phyloP scores from a whole-genome alignment of 2,113 vertebrate species.

The Sprattus sprattus region DNA sequence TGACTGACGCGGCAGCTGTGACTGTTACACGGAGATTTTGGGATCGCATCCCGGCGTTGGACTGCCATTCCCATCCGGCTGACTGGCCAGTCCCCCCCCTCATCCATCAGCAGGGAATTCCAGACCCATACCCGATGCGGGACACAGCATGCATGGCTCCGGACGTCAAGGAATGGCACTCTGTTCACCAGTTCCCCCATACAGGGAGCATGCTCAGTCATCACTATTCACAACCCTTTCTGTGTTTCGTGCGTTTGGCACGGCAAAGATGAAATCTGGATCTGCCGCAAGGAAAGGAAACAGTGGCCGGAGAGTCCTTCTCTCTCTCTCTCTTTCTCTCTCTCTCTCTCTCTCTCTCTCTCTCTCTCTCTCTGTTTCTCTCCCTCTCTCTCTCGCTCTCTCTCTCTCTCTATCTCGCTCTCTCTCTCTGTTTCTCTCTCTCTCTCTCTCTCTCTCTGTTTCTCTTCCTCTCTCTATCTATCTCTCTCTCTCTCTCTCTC shows the following conservation, averaged over 20 bases:
- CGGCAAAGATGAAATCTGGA: slow-evolving; percentile 44
- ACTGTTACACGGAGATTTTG: slow-evolving; percentile 60
- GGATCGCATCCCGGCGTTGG: slow-evolving; percentile 58
- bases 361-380: slow-evolving; percentile 4
- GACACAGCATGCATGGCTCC: slow-evolving; percentile 59
- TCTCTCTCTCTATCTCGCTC: too few relatives aligned
- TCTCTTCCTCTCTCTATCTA: neutral
- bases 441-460: neutral
- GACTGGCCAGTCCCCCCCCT: slow-evolving; percentile 52
- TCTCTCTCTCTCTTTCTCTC: neutral
- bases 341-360: neutral
- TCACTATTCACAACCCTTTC: slow-evolving; percentile 64
- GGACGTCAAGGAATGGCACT: slow-evolving; percentile 52
- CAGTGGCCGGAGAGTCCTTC: neutral
- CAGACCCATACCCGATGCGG: slow-evolving; percentile 59
- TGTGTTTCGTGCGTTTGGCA: slow-evolving; percentile 64
- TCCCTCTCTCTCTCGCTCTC: neutral
- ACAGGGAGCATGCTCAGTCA: slow-evolving; percentile 47
- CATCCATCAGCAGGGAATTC: slow-evolving; percentile 69
- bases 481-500: neutral
- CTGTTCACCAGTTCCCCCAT: slow-evolving; percentile 1
- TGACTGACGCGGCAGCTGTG: slow-evolving; percentile 72
- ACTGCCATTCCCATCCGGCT: slow-evolving; percentile 50
- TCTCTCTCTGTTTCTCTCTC: too few relatives aligned
- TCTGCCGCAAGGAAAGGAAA: slow-evolving; percentile 6